These are phyloP conservation scores for Lamprotornis superbus DNA, from an alignment of 2,113 vertebrate species.

Conservation along the genomic window DNA sequence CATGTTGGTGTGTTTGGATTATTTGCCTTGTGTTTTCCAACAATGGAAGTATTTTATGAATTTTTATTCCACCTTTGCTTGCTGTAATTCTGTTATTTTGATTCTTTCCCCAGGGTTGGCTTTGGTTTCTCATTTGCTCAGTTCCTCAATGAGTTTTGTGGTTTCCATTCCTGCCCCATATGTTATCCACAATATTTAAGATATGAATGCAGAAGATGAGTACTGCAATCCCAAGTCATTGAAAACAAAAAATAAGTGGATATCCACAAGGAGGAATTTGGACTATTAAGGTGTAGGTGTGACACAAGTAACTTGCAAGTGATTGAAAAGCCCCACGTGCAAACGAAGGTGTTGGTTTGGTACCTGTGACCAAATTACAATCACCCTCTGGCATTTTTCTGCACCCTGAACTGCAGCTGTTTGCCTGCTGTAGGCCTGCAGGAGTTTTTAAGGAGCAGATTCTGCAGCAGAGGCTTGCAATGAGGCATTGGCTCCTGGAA, in stretches of 20 bases:
- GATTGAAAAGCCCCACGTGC: background rate
- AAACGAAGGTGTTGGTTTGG: background rate
- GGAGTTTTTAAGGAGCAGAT: background rate
- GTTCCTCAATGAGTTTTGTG: background rate
- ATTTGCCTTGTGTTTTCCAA: background rate
- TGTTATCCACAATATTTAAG: background rate
- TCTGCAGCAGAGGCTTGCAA: background rate
- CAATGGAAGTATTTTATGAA: background rate
- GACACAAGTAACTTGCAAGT: background rate
- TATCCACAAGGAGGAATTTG: background rate
- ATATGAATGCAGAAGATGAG: background rate
- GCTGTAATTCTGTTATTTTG: background rate
- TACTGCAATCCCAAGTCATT: background rate
- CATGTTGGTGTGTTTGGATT: background rate
- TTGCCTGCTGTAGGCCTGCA: background rate
- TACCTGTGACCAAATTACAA: background rate
- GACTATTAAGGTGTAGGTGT: fast-evolving
- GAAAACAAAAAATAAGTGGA: background rate
- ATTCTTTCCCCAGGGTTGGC: background rate
- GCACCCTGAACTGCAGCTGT: fast-evolving
- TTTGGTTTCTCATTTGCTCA: background rate
- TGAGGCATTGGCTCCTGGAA: background rate
- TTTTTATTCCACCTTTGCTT: background rate
- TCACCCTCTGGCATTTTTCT: background rate
- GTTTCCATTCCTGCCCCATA: background rate